Base-by-base conservation (phyloP, 2,888 invertebrate species). In the Adela reaumurella region DNA sequence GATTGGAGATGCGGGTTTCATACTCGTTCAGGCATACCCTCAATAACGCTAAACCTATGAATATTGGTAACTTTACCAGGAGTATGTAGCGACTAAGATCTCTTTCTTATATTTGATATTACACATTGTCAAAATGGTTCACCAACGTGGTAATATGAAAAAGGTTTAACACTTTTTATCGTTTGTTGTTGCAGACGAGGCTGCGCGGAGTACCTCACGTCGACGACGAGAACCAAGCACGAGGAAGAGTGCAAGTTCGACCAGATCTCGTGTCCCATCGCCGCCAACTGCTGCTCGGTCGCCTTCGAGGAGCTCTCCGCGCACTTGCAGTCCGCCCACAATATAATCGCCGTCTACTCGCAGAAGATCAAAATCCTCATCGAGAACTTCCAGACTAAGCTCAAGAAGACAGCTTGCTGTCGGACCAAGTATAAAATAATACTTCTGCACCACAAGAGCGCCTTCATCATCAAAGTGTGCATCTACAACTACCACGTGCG, bases 281-380 rank as follows among this genome's bases (percentile, higher is more conserved):
- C 72, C n/a, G 64, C 70, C 18, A 74, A 68, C 57, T 80, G 79
- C 63, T 70, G 69, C 54, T 62, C 73, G 2, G 59, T 76, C 1
- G 67, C 74, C 19, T 76, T 74, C 60, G 74, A 76, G 54, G 76
- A 77, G 57, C 65, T 80, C 1, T 64, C 74, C 17, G 59, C 61
- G 2, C 79, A 80, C 54, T 64, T 80, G 20, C 72, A 74, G 50
- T 58, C 61, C 3, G 67, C 57, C 19, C 79, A 80, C 64, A 74
- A 70, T 55, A 69, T 77, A 53, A 77, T 74, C 49, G 76, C 78
- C 1, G 74, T 78, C 46, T 76, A 77, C 60, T 74, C 79, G 1
- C 74, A 76, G 53, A 78, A 76, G 59, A 77, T 78, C 53, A 78
- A 77, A 52, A 77, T 80, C 54, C 61, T 77, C 45, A 76, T 80